Percentiles rank a stretch among this genome's conserved stretches.
These are phyloP conservation scores for Felis catus DNA, from an alignment of 2,113 vertebrate species.

Conservation along the genomic window DNA sequence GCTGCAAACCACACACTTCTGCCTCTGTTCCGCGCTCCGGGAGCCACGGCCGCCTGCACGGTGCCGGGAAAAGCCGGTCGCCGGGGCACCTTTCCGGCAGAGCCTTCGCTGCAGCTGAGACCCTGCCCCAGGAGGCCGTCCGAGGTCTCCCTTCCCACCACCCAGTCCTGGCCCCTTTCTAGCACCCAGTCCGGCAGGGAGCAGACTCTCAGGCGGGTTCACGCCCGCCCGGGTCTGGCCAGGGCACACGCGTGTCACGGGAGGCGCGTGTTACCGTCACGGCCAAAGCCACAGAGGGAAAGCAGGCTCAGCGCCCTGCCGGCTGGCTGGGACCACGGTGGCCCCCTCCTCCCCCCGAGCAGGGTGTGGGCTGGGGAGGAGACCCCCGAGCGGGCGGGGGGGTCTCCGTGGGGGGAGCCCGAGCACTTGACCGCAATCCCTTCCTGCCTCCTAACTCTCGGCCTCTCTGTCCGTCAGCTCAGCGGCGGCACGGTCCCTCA, in stretches of 20 bases:
- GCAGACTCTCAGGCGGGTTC: background rate
- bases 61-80: background rate
- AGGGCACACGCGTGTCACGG: background rate
- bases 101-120: background rate
- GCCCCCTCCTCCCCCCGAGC: too few relatives aligned
- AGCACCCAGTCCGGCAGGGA: background rate
- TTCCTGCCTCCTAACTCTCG: background rate
- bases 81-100: background rate
- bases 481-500: background rate
- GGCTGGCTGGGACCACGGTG: background rate
- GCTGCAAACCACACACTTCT: background rate
- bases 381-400: too few relatives aligned
- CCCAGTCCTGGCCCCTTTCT: background rate
- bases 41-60: background rate
- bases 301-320: background rate
- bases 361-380: too few relatives aligned
- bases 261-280: background rate
- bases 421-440: background rate
- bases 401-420: fast-evolving
- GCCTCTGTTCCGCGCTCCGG: background rate
- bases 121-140: background rate
- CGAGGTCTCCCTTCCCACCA: fast-evolving
- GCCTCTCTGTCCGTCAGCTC: background rate
- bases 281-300: background rate
- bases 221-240: background rate